Evolutionary conservation across 1,140 invertebrate species (phyloP).

Genomic region (Oryctes rhinoceros): DNA sequence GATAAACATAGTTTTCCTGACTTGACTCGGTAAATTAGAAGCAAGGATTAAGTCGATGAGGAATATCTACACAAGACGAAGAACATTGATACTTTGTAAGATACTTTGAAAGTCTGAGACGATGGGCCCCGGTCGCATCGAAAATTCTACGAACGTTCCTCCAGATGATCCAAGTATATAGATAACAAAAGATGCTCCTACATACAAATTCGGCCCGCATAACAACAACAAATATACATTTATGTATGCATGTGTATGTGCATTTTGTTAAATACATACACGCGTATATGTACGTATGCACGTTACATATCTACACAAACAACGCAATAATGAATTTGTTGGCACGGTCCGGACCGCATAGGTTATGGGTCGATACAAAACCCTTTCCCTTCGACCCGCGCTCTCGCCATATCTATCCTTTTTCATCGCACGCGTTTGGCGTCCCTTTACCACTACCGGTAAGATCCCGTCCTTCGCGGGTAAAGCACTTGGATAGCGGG

Average conservation of each 20-base stretch:
- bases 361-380: constrained; percentile 52
- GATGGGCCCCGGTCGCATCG: constrained; percentile 42
- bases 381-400: constrained; percentile 54
- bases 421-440: not conserved
- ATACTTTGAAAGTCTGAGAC: constrained; percentile 8
- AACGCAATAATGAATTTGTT: constrained; percentile 60
- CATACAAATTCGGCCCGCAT: constrained; percentile 52
- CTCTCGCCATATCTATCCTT: constrained; percentile 39
- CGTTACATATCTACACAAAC: not conserved
- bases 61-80: not conserved
- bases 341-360: constrained; percentile 55
- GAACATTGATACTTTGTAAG: not conserved
- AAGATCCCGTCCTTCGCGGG: constrained; percentile 49
- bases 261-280: constrained; percentile 43
- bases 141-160: constrained; percentile 49
- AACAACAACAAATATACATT: constrained; percentile 26
- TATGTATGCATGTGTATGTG: not conserved
- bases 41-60: too few species aligned
- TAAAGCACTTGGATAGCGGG: constrained; percentile 37
- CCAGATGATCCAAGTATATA: constrained; percentile 53
- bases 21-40: not conserved
- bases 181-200: constrained; percentile 53
- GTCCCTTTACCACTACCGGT: constrained; percentile 47
- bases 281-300: constrained; percentile 27
- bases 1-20: not conserved